Base-by-base conservation (phyloP, 1,140 invertebrate genomes). In the Drosophila bifasciata region DNA sequence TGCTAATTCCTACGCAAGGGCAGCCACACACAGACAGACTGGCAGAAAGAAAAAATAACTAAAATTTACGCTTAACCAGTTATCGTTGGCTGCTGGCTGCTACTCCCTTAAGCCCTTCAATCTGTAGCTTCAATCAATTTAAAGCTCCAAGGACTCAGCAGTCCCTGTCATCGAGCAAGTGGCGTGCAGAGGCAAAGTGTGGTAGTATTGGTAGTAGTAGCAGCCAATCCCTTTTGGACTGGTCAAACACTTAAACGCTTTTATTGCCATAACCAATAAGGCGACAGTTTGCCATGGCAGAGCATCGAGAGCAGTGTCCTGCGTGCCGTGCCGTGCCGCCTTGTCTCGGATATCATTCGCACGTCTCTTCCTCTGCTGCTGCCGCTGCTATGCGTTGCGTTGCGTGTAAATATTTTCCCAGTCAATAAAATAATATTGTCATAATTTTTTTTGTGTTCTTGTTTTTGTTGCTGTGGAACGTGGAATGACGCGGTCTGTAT, bases 341-440 rank as follows among this genome's bases (percentile, higher is more conserved):
- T 62, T 46, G 61, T 72, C 55, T 66, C 63, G 53, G 23, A 53
- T 71, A 71, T 70, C 71, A 56, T 44, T 60, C 41, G 50, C 79
- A 79, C 62, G 62, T 62, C 50, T 44, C 66, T 16, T 8, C 43
- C 28, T 28, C 39, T 41, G 17, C 36, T 50, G 39, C 48, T 32
- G 36, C 48, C n/a, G 13, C 8, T 16, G 43, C 55, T 56, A 57
- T 41, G 17, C 51, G 57, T 52, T 45, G 57, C 68, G 79, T 74
- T 86, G 78, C 78, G 83, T 86, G 83, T 88, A 78, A 86, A 86
- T 88, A 86, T 86, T 86, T 86, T 86, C 79, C 75, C 84, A 86
- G 83, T 86, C 83, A 88, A 86, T 86, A 86, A 86, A 86, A 86
- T 88, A 86, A 86, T 86, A 86, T 88, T 86, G 83, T 86, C 84